Evolutionary conservation across 1,140 invertebrate species (phyloP), one percentile per base, ranked within the genome.

Genomic region (Ceratoteleas bidentatus): DNA sequence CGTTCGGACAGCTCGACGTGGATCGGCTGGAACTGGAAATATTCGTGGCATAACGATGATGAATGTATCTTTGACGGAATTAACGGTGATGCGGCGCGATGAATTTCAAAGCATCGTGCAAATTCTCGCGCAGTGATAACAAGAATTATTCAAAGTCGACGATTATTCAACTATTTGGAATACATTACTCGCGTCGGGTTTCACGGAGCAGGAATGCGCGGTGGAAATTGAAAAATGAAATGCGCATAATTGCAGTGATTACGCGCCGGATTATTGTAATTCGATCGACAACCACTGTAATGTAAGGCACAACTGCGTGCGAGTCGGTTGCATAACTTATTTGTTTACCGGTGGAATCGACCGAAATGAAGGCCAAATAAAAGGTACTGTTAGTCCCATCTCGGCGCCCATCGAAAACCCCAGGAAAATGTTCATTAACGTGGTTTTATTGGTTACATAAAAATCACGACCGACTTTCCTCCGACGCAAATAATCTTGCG

Each of bases 341-440:
- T 77, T 69, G 54, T 70, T 77, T 77, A 64, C 74, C 74, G 74
- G 58, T 70, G 16, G 40, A 58, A 64, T 77, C 58, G 74, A 65
- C 74, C 74, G 58, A 77, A 77, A 69, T 77, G 50, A 69, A 77
- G 64, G 74, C 40, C 58, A 69, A 68, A 69, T 69, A 64, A 77
- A 70, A 34, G 58, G 24, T 77, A 77, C 65, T 77, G 74, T 77
- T 69, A 77, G 38, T 43, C 58, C 58, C 74, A 69, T 77, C 36
- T 10, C 34, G 13, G 60, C n/a, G 52, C 69, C 64, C 64, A 14
- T 24, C 45, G 16, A 43, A 58, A 77, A 64, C 50, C 64, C n/a
- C 45, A 69, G 57, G 57, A 49, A 53, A 77, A 77, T 49, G 40
- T 50, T 77, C 57, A 57, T 77, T 62, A 77, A 61, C 60, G 13